A percentile compares a stretch with the other conserved stretches of the same genome.
Evolutionary conservation across 2,113 vertebrate species (phyloP).

Genomic region (Agapornis roseicollis): DNA sequence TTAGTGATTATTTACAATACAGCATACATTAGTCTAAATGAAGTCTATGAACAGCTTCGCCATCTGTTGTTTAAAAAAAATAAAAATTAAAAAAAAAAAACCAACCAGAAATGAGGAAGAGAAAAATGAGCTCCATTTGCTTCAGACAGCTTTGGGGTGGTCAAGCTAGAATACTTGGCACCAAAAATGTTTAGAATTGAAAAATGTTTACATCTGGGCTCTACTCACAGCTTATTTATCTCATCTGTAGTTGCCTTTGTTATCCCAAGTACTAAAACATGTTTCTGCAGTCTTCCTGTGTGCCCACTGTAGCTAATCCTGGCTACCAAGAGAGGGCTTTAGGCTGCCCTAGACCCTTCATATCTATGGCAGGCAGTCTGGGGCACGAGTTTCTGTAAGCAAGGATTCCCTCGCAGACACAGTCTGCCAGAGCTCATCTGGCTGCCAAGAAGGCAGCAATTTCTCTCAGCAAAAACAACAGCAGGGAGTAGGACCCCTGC

Average conservation of each 20-base stretch:
- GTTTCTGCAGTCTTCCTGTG: not conserved
- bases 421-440: not conserved
- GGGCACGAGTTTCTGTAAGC: not conserved
- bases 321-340: not conserved
- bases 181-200: slow-evolving; percentile 21
- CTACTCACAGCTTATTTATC: not conserved
- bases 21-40: slow-evolving; percentile 3
- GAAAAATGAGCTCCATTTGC: slow-evolving; percentile 53
- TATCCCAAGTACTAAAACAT: not conserved
- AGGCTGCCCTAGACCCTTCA: accelerated
- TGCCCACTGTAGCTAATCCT: not conserved
- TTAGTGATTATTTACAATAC: slow-evolving; percentile 38
- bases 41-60: slow-evolving; percentile 14
- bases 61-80: slow-evolving; percentile 36
- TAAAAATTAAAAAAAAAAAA: not conserved
- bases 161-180: slow-evolving; percentile 49
- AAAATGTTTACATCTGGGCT: slow-evolving; percentile 29
- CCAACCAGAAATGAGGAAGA: not conserved
- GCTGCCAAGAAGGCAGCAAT: not conserved
- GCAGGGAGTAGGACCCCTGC: not conserved
- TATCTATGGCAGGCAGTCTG: not conserved
- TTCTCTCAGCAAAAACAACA: not conserved
- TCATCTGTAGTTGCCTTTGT: not conserved
- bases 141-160: slow-evolving; percentile 46
- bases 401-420: not conserved